phyloP scores from a whole-genome alignment of 2,888 invertebrate genomes.

The Parapristionchus giblindavisi region DNA sequence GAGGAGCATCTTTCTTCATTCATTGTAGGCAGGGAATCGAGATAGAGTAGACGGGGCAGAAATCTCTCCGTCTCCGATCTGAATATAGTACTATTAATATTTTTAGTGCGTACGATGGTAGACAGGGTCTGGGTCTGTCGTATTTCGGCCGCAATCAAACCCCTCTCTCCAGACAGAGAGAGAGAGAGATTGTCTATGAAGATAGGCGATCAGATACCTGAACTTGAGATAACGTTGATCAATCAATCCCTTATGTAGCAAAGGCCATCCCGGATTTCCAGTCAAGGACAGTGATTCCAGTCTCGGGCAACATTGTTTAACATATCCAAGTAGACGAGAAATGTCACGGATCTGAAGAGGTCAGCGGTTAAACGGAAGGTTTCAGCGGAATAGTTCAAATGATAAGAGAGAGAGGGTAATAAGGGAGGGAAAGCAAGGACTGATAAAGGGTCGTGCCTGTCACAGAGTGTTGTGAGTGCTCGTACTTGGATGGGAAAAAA shows the following conservation, averaged over 20 bases:
- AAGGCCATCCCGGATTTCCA: slow-evolving; percentile 62
- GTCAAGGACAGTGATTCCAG: slow-evolving; percentile 51
- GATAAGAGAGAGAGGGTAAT: background rate
- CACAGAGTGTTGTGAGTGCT: too few species aligned
- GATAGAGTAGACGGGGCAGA: slow-evolving; percentile 6
- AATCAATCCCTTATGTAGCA: background rate
- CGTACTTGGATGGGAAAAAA: too few species aligned
- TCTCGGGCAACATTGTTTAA: slow-evolving; percentile 54
- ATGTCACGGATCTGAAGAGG: slow-evolving; percentile 57
- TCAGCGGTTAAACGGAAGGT: background rate
- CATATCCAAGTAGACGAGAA: slow-evolving; percentile 49
- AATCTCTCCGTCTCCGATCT: slow-evolving; percentile 16
- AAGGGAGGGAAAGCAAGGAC: background rate
- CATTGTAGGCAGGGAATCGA: slow-evolving; percentile 24
- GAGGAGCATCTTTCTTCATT: slow-evolving; percentile 1
- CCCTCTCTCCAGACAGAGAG: background rate
- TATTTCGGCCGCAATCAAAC: too few species aligned
- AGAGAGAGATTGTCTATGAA: slow-evolving; percentile 1
- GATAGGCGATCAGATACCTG: slow-evolving; percentile 29
- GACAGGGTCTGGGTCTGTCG: too few species aligned
- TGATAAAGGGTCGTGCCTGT: too few species aligned
- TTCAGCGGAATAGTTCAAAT: background rate
- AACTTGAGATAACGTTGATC: slow-evolving; percentile 30
- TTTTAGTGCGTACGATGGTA: background rate
- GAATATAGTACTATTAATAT: background rate